Evolutionary conservation across 2,113 vertebrate species (phyloP).

Genomic region (Dasyornis broadbenti): DNA sequence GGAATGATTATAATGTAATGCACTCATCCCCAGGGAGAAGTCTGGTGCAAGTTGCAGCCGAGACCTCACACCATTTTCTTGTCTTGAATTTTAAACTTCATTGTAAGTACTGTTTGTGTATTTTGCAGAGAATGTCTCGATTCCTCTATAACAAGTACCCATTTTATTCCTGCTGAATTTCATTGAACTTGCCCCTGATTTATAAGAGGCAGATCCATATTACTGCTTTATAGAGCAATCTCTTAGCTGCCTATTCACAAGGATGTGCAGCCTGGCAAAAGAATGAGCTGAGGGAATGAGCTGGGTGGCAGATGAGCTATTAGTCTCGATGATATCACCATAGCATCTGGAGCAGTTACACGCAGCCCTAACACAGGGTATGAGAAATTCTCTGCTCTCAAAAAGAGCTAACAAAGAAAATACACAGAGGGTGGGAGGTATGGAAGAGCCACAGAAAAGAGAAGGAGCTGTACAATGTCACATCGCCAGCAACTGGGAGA

Average conservation of each 20-base stretch:
- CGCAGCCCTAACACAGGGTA: neutral
- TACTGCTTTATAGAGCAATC: neutral
- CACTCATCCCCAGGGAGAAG: neutral
- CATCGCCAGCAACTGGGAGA: neutral
- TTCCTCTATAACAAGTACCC: neutral
- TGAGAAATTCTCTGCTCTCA: neutral
- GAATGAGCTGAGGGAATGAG: neutral
- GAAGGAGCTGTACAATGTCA: neutral
- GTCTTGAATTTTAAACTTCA: neutral
- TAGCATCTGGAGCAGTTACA: neutral
- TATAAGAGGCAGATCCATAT: neutral
- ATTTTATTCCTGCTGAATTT: neutral
- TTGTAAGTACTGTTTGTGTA: neutral
- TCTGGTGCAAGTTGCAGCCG: neutral
- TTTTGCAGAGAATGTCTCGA: neutral
- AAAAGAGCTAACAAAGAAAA: constrained; percentile 1
- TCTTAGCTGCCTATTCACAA: neutral
- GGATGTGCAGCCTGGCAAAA: neutral
- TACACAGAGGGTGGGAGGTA: neutral
- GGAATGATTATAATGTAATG: neutral
- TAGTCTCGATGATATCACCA: neutral
- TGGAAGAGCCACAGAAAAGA: neutral
- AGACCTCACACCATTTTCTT: neutral
- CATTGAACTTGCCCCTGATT: neutral
- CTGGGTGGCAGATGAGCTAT: neutral